Percentiles rank a stretch among this genome's conserved stretches.
These are phyloP conservation scores for Drosophila anomelani DNA, from an alignment of 2,888 invertebrate genomes.

Conservation along the genomic window DNA sequence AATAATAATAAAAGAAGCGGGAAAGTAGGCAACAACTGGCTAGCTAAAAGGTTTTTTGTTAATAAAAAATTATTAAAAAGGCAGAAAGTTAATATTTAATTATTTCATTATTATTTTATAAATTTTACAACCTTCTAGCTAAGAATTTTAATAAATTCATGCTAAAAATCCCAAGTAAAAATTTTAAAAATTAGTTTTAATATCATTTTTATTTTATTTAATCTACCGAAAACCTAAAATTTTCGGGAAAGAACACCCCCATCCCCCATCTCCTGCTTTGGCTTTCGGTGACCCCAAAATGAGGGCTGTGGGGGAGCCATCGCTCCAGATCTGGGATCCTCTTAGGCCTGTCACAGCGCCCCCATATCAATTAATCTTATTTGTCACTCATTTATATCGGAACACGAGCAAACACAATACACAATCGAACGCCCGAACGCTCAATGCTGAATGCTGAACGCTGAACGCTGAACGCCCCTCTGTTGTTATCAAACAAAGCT, in stretches of 20 bases:
- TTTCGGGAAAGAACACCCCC: too few relatives aligned
- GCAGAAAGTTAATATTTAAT: too few relatives aligned
- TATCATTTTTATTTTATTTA: too few relatives aligned
- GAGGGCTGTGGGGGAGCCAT: conserved; percentile 16
- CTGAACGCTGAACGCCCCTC: conserved; percentile 35
- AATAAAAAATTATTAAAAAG: not conserved
- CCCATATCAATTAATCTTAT: conserved; percentile 79
- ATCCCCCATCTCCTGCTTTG: conserved; percentile 12
- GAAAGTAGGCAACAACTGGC: conserved; percentile 13
- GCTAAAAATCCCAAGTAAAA: not conserved
- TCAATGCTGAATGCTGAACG: conserved; percentile 1
- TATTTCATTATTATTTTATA: too few relatives aligned
- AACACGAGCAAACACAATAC: conserved; percentile 50
- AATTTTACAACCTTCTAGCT: not conserved
- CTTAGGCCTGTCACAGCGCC: conserved; percentile 67
- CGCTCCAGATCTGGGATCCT: conserved; percentile 72
- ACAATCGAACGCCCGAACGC: conserved; percentile 30
- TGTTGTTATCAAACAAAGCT: conserved; percentile 78
- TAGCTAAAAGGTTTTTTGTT: not conserved
- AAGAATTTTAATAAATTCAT: not conserved
- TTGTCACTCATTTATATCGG: conserved; percentile 74
- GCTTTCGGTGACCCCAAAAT: conserved; percentile 25
- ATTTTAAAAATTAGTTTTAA: too few relatives aligned
- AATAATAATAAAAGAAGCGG: not conserved
- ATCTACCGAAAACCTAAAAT: not conserved